Evolutionary conservation across 2,113 vertebrate genomes (phyloP).

Genomic region (Cinclus cinclus): DNA sequence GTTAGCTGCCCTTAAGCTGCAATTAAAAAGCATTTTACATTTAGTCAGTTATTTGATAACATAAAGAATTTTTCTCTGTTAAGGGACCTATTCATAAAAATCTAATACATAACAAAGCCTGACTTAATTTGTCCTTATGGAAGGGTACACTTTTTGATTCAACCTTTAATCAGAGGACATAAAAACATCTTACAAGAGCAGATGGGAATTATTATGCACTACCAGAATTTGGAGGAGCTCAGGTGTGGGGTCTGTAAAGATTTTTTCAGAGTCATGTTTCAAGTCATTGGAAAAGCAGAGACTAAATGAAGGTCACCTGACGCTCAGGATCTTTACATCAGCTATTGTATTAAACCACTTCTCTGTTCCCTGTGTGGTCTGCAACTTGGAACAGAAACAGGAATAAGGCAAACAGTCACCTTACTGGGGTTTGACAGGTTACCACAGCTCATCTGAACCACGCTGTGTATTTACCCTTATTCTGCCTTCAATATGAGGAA

Average conservation of each 20-base stretch:
- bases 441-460: accelerated
- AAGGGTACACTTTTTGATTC: not conserved
- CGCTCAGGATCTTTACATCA: not conserved
- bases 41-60: not conserved
- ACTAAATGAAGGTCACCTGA: not conserved
- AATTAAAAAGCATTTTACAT: not conserved
- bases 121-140: not conserved
- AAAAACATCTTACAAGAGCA: not conserved
- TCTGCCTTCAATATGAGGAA: not conserved
- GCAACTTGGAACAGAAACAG: not conserved
- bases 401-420: not conserved
- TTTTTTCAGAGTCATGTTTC: not conserved
- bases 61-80: not conserved
- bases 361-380: not conserved
- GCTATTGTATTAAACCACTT: not conserved
- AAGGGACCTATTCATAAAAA: not conserved
- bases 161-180: not conserved
- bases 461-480: not conserved
- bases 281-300: not conserved
- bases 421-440: not conserved
- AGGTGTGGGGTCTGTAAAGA: not conserved
- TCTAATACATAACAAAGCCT: not conserved
- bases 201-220: not conserved
- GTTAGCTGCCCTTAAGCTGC: not conserved
- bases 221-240: not conserved